A percentile compares a stretch with the other conserved stretches of the same genome.
These are phyloP conservation scores for Leptinotarsa undecemlineata DNA, from an alignment of 1,140 invertebrate genomes.

Conservation along the genomic window DNA sequence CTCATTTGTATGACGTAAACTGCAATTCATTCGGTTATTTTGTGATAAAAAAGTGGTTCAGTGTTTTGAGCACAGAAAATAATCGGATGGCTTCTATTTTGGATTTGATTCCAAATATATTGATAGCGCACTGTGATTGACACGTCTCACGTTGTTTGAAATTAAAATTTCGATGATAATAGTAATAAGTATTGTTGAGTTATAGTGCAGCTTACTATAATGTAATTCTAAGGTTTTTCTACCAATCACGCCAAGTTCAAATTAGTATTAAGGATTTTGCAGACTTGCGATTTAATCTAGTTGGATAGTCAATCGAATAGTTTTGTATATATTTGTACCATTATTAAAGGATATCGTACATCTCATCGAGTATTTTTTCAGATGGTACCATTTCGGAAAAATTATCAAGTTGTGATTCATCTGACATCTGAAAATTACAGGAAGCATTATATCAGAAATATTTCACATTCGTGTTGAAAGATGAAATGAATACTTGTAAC, in stretches of 20 bases:
- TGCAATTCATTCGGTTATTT: no score
- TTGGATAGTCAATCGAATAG: neutral
- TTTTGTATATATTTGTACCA: slow-evolving; percentile 2
- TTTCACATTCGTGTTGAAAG: no score
- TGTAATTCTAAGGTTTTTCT: slow-evolving; percentile 3
- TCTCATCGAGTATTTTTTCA: neutral
- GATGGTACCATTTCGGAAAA: neutral
- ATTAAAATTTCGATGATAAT: neutral
- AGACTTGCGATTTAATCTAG: neutral
- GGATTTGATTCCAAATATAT: neutral
- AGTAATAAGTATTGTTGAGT: slow-evolving; percentile 1
- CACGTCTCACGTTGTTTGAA: neutral
- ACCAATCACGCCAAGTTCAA: slow-evolving; percentile 4
- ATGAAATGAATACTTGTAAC: no score
- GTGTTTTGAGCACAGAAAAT: no score
- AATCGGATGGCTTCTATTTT: neutral
- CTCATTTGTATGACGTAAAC: no score
- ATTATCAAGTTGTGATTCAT: neutral
- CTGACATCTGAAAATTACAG: neutral
- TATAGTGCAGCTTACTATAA: neutral
- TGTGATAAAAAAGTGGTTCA: no score
- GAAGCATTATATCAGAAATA: neutral
- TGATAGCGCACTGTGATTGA: neutral
- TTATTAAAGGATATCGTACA: neutral
- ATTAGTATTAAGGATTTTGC: neutral